Evolutionary conservation across 2,888 invertebrate species (phyloP).

Genomic region (Chrysolina haemoptera): DNA sequence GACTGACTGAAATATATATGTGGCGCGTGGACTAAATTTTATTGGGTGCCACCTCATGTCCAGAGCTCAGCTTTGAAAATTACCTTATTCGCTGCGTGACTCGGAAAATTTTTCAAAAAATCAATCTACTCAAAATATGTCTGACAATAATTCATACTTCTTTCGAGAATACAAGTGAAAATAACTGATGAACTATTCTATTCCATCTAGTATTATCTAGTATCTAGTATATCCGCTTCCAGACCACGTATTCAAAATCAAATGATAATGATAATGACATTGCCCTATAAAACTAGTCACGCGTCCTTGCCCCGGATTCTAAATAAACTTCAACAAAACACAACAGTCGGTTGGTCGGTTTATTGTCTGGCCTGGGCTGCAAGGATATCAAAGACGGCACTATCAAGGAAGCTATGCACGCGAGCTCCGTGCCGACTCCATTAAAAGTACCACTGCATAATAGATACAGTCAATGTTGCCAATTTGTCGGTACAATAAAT

Average conservation of each 20-base stretch:
- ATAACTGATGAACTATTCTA: too few species aligned
- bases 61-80: too few species aligned
- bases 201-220: too few species aligned
- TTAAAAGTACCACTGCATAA: conserved; percentile 17
- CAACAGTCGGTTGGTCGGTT: conserved; percentile 1
- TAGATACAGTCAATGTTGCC: conserved; percentile 16
- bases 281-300: conserved; percentile 25
- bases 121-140: too few species aligned
- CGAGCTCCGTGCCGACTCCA: conserved; percentile 23
- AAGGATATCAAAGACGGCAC: conserved; percentile 29
- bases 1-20: too few species aligned
- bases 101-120: too few species aligned
- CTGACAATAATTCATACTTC: too few species aligned
- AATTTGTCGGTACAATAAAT: conserved; percentile 11
- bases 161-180: too few species aligned
- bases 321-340: conserved; percentile 41
- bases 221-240: too few species aligned
- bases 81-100: too few species aligned
- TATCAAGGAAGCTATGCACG: conserved; percentile 33
- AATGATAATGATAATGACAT: conserved; percentile 34
- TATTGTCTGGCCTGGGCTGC: conserved; percentile 1
- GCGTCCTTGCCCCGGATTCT: conserved; percentile 47
- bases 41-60: too few species aligned
- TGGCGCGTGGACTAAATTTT: too few species aligned
- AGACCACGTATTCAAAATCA: not conserved